Evolutionary conservation across 2,888 invertebrate genomes (phyloP).

Genomic region (Chymomyza amoena): DNA sequence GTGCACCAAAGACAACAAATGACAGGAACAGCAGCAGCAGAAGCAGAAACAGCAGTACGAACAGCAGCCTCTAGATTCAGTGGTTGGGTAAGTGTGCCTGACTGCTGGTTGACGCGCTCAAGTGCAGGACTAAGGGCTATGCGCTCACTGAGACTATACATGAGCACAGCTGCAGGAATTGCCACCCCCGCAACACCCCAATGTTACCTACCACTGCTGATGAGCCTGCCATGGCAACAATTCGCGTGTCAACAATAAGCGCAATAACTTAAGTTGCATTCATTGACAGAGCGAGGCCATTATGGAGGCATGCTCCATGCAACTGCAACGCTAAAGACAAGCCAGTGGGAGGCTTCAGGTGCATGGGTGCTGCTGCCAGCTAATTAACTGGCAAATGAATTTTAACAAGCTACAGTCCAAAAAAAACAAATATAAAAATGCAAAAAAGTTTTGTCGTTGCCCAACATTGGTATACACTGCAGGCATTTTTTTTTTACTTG

Average conservation of each 20-base stretch:
- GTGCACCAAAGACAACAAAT: constrained; percentile 45
- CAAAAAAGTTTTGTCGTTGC: no score
- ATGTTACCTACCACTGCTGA: not conserved
- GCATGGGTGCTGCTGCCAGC: constrained; percentile 35
- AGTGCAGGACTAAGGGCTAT: constrained; percentile 34
- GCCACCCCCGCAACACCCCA: not conserved
- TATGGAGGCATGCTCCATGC: not conserved
- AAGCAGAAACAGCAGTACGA: not conserved
- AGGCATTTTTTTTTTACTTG: no score
- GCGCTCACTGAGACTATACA: constrained; percentile 39
- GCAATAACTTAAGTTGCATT: constrained; percentile 68
- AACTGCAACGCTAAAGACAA: constrained; percentile 3
- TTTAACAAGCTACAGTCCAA: constrained; percentile 30
- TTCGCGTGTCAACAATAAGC: constrained; percentile 72
- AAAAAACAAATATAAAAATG: not conserved
- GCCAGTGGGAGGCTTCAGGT: constrained; percentile 37
- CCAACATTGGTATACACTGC: no score
- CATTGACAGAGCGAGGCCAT: constrained; percentile 37
- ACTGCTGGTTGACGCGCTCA: constrained; percentile 42
- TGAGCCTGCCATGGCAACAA: constrained; percentile 37
- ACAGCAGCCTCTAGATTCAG: not conserved
- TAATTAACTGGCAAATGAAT: constrained; percentile 68
- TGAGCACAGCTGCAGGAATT: constrained; percentile 57
- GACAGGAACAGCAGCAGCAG: not conserved
- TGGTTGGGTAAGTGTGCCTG: not conserved